Conservation (phyloP, 2,888 invertebrate species). For the Heteromyza rotundicornis region DNA sequence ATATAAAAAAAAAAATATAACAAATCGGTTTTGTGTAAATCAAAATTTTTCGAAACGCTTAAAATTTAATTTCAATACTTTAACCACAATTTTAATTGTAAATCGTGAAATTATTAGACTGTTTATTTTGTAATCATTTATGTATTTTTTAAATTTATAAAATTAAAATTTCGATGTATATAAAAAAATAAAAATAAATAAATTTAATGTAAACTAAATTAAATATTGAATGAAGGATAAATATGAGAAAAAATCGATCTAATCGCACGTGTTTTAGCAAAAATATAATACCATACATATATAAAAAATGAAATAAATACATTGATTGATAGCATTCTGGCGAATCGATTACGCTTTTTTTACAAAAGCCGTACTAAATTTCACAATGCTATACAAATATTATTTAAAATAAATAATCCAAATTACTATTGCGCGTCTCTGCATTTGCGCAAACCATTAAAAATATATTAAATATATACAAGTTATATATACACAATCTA, state of each 20-base stretch:
- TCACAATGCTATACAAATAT: conserved; percentile 7
- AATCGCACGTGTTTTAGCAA: conserved; percentile 3
- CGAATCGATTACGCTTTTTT: background rate
- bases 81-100: background rate
- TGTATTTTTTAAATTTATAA: background rate
- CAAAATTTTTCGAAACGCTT: background rate
- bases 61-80: background rate
- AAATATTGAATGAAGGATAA: no score
- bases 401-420: conserved; percentile 23
- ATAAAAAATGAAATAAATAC: no score
- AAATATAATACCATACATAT: no score
- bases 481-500: conserved; percentile 37
- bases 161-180: background rate
- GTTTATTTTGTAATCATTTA: background rate
- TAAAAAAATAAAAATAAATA: background rate
- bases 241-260: background rate
- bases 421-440: conserved; percentile 34
- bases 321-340: background rate
- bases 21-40: background rate
- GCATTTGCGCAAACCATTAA: no score
- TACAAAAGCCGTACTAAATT: no score
- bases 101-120: background rate
- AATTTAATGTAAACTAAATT: background rate
- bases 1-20: no score
- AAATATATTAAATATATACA: no score